A percentile compares a stretch with the other conserved stretches of the same genome.
Conservation (phyloP, 2,113 vertebrate species). For the Archilochus colubris region DNA sequence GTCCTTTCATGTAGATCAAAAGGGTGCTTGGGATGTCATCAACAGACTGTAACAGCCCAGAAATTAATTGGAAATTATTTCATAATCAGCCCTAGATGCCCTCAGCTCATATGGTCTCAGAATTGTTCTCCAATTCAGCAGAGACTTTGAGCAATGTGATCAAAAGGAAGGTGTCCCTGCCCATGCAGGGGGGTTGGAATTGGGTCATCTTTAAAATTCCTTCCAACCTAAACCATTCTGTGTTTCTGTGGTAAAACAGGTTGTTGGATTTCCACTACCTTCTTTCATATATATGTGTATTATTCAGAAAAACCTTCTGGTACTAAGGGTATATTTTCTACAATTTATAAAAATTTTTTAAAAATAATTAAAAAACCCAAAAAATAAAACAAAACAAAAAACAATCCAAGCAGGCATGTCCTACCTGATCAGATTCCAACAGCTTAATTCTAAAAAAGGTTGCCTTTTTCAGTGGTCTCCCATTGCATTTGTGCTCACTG, state of each 20-base stretch:
- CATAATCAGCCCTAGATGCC: background rate
- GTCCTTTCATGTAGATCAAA: background rate
- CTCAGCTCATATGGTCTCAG: background rate
- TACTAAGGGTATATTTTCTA: background rate
- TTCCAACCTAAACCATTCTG: too few species aligned
- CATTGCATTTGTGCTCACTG: background rate
- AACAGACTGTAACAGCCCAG: background rate
- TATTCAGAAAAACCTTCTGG: background rate
- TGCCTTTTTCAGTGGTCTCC: background rate
- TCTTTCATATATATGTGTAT: background rate
- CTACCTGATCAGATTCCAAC: background rate
- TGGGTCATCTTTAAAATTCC: too few species aligned
- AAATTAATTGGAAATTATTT: background rate
- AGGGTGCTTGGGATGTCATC: background rate
- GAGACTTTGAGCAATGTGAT: too few species aligned
- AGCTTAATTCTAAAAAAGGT: background rate
- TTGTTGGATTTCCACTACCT: background rate
- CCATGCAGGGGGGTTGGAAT: too few species aligned
- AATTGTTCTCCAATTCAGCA: background rate
- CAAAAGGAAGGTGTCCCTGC: too few species aligned
- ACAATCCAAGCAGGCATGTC: background rate
- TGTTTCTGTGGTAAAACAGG: background rate
- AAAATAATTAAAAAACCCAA: too few species aligned
- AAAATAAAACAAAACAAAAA: background rate
- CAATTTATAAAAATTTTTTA: background rate